Evolutionary conservation across 2,113 vertebrate genomes (phyloP).

Genomic region (Seriola dumerili): DNA sequence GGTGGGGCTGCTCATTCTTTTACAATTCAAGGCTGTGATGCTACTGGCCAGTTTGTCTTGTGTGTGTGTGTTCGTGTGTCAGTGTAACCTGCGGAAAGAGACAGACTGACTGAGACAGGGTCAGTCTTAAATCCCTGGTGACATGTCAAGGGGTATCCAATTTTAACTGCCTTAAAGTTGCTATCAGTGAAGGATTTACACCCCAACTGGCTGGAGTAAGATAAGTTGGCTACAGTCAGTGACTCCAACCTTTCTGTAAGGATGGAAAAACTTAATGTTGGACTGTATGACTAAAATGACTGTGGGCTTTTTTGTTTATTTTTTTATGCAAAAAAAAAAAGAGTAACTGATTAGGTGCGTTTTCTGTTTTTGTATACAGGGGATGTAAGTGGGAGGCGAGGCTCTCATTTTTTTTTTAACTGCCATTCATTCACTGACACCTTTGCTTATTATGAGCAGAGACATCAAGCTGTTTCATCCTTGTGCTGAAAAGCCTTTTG

Average conservation of each 20-base stretch:
- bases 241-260: neutral
- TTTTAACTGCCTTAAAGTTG: constrained; percentile 44
- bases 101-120: neutral
- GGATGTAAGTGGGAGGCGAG: neutral
- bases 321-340: neutral
- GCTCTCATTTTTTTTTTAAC: neutral
- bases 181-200: constrained; percentile 44
- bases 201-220: constrained; percentile 5
- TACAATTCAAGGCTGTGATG: neutral
- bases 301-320: constrained; percentile 19
- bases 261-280: constrained; percentile 15
- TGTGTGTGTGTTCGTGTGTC: neutral
- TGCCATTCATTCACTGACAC: constrained; percentile 1
- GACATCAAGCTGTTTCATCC: neutral
- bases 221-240: constrained; percentile 16
- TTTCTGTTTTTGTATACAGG: constrained; percentile 5
- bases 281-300: constrained; percentile 12
- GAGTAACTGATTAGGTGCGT: neutral
- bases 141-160: neutral
- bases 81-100: neutral
- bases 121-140: constrained; percentile 32
- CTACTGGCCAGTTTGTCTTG: neutral
- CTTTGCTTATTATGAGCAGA: neutral
- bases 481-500: constrained; percentile 16
- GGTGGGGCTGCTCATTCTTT: neutral